Percentiles rank a stretch among this genome's conserved stretches.
phyloP scores from a whole-genome alignment of 2,113 vertebrate genomes.

The Myiopsitta monachus region DNA sequence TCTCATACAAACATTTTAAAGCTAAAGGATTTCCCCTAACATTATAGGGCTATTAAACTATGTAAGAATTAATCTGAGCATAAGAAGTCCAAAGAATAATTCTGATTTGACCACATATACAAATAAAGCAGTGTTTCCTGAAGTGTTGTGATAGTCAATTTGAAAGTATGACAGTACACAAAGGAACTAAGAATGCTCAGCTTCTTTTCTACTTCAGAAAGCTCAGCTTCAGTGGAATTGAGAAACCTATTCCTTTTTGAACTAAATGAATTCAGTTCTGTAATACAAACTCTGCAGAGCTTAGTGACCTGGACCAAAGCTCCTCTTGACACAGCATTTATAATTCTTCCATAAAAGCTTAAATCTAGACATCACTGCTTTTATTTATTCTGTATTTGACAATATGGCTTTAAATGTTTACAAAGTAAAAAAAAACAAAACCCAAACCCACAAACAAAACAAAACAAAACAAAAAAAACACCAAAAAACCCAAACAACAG shows the following conservation, averaged over 20 bases:
- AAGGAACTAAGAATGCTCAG: background rate
- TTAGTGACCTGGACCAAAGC: background rate
- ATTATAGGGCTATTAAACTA: background rate
- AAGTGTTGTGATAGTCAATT: background rate
- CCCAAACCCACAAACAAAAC: background rate
- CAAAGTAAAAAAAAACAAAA: background rate
- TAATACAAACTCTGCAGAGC: background rate
- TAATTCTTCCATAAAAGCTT: background rate
- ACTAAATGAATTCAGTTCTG: background rate
- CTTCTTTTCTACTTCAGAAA: background rate
- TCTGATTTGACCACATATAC: background rate
- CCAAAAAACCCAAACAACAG: background rate
- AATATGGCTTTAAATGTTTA: background rate
- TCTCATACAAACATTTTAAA: background rate
- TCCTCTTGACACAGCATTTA: background rate
- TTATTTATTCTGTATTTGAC: slow-evolving; percentile 18
- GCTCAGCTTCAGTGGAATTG: background rate
- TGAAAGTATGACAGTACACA: background rate
- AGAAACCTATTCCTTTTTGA: background rate
- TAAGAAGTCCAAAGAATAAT: background rate
- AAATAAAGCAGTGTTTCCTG: background rate
- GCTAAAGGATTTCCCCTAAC: background rate
- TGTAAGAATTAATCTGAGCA: background rate
- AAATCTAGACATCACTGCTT: background rate
- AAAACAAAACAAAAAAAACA: background rate